Base-by-base conservation (phyloP, 2,888 invertebrate species). In the Lithophane leautieri region DNA sequence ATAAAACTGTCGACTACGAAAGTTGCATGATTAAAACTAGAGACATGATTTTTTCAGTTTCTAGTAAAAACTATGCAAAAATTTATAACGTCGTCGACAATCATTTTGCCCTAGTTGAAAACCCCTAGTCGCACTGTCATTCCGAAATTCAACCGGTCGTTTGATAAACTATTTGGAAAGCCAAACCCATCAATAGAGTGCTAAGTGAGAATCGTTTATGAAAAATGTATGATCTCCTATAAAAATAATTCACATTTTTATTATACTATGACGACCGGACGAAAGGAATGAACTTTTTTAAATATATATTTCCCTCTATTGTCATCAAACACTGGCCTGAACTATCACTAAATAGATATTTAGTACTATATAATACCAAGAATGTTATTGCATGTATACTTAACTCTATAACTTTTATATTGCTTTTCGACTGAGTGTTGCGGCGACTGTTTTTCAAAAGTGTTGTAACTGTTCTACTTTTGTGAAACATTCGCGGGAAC, bases 321-420 rank as follows among this genome's bases (percentile, higher is more conserved):
- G 91, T 94, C 92, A 90, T 91, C 86, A 90, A 90, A 93, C 92
- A 94, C 94, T 95, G 95, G 95, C 95, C 95, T 92, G 89, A 84
- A 89, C 90, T 93, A 94, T 94, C 92, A 94, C 94, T 93, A 93
- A 84, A 82, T 85, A 81, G 85, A 89, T 89, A 87, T 87, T 88
- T 88, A 88, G 77, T 87, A 86, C 87, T 89, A 91, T 88, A 85
- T 85, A 84, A 88, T 86, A 89, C 82, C 84, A 89, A 85, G 76
- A 82, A 88, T 89, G 83, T 87, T 88, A 90, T 89, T 91, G 89
- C 89, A 86, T 88, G 85, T 82, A 85, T 86, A 83, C 58, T 86
- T 86, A 83, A 73, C 42, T 68, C 79, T 83, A 81, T 86, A 50
- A 82, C 85, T 83, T 88, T 88, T 84, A 81, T 86, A 85, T 87